phyloP scores from a whole-genome alignment of 2,888 invertebrate species.

The Chymomyza procnemis region DNA sequence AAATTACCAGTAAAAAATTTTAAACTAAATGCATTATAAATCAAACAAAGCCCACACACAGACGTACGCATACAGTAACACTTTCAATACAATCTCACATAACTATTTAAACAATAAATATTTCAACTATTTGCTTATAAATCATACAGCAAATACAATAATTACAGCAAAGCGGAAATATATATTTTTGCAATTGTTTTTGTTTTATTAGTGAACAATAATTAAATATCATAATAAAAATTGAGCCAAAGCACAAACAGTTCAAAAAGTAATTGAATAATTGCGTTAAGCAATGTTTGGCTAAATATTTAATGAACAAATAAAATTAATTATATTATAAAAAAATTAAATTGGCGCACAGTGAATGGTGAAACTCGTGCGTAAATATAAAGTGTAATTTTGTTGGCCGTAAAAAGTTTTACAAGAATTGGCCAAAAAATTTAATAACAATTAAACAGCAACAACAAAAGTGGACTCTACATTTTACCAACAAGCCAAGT shows the following conservation, averaged over 20 bases:
- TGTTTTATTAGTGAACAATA: constrained; percentile 43
- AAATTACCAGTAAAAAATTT: background rate
- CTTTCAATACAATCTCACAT: constrained; percentile 24
- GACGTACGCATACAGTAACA: background rate
- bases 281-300: background rate
- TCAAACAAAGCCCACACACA: constrained; percentile 25
- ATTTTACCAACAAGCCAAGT: background rate
- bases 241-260: background rate
- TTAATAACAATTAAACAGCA: no score
- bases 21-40: constrained; percentile 49
- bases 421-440: no score
- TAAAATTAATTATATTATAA: background rate
- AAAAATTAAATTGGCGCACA: background rate
- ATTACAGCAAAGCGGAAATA: constrained; percentile 40
- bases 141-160: constrained; percentile 21
- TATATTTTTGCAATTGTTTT: constrained; percentile 45
- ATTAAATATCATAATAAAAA: constrained; percentile 3
- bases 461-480: no score
- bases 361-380: no score
- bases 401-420: no score
- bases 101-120: constrained; percentile 25
- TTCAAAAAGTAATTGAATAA: background rate
- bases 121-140: constrained; percentile 32
- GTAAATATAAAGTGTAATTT: no score
- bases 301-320: background rate